Conservation (phyloP, 2,113 vertebrate genomes). For the Scartelaos histophorus region DNA sequence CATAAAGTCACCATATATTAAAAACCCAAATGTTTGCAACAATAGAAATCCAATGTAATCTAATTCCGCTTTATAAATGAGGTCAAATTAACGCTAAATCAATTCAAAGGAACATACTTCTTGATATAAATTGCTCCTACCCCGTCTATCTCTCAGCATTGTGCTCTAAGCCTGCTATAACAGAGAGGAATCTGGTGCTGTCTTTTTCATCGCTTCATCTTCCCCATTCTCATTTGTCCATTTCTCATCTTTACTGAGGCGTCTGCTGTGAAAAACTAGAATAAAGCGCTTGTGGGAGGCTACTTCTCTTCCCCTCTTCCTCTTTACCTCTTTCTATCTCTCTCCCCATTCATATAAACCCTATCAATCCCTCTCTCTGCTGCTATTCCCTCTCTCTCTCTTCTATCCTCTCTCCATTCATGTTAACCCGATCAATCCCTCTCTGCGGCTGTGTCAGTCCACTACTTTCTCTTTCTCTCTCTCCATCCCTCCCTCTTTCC, state of each 20-base stretch:
- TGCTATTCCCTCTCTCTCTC: too few relatives aligned
- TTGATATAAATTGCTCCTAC: background rate
- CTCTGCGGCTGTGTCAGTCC: too few relatives aligned
- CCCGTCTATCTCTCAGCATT: background rate
- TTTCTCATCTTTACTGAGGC: background rate
- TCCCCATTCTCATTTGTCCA: background rate
- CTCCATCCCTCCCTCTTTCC: too few relatives aligned
- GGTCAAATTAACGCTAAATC: background rate
- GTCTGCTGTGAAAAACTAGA: slow-evolving; percentile 21
- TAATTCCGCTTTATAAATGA: background rate
- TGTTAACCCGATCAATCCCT: too few relatives aligned
- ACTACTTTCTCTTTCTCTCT: too few relatives aligned
- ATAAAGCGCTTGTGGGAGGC: background rate
- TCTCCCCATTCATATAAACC: too few relatives aligned
- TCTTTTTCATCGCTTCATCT: slow-evolving; percentile 4
- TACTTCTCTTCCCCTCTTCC: slow-evolving; percentile 4
- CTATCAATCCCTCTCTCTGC: too few relatives aligned
- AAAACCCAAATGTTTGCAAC: background rate
- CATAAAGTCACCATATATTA: background rate
- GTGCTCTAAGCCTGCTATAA: background rate
- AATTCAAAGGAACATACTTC: background rate
- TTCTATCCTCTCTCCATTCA: too few relatives aligned
- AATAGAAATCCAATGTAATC: background rate
- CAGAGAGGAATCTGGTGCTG: background rate
- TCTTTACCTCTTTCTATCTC: too few relatives aligned